A percentile compares a stretch with the other conserved stretches of the same genome.
Evolutionary conservation across 2,113 vertebrate genomes (phyloP).

Genomic region (Chaetodon auriga): DNA sequence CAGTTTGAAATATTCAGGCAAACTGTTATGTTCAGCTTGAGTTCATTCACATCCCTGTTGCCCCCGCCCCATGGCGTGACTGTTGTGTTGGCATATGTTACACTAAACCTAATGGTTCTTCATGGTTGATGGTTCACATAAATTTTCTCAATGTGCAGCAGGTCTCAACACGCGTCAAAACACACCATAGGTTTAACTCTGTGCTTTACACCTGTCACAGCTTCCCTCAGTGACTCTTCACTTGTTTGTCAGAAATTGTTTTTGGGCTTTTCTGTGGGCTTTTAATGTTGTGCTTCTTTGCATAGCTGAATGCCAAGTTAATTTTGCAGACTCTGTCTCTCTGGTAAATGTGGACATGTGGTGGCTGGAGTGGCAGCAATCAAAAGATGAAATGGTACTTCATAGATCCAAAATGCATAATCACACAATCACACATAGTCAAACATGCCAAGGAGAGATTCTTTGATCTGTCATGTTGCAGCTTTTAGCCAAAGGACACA

Average conservation of each 20-base stretch:
- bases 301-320: neutral
- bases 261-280: neutral
- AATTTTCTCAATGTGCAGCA: constrained; percentile 14
- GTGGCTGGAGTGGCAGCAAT: neutral
- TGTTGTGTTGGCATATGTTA: neutral
- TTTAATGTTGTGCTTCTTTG: neutral
- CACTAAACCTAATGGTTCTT: neutral
- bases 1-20: constrained; percentile 29
- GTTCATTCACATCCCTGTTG: neutral
- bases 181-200: constrained; percentile 1
- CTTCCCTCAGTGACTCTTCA: neutral
- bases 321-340: constrained; percentile 26
- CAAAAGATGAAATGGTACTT: constrained; percentile 10
- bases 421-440: neutral
- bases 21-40: constrained; percentile 26
- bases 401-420: neutral
- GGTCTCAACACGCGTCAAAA: constrained; percentile 2
- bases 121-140: neutral
- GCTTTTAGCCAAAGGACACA: neutral
- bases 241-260: neutral
- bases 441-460: neutral
- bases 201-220: neutral
- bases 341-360: constrained; percentile 30
- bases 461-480: neutral
- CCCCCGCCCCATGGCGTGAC: neutral